Evolutionary conservation across 2,113 vertebrate genomes (phyloP), one percentile per base, ranked within the genome.

Genomic region (Cyphomyrus discorhynchus): DNA sequence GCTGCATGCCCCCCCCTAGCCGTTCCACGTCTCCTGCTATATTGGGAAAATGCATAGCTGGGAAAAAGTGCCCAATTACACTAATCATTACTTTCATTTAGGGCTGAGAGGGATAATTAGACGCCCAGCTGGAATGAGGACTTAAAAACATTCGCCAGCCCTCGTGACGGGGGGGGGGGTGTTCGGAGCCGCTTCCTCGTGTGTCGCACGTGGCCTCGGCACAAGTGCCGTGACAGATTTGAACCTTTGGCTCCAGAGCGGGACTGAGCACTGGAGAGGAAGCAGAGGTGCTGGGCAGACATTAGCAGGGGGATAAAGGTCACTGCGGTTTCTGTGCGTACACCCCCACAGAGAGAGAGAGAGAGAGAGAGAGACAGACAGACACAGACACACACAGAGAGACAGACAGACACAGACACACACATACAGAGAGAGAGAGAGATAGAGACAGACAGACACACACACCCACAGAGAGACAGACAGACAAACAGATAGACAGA

Each of bases 301-400:
- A 62, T 89, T 50, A 85, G 53, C 52, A 35, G 49, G 50, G 49
- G 27, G 46, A 45, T 50, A n/a, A 74, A 17, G 24, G 13, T 88
- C 24, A 77, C 19, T 49, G 47, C 7, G 1, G 45, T 24, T 42
- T 88, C 35, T 39, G 11, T 88, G 47, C 56, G 53, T 39, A 35
- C 91, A 58, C 87, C 74, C 80, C 46, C 88, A 90, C 24, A 49
- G 24, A 91, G 62, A 89, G 86, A 86, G 77, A 88, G 56, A 89
- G 62, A 88, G 56, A 89, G 62, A 90, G 50, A 49, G 1, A 47
- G 0, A 8, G 8, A 58, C 62, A 77, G 17, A 90, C 77, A 47
- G 27, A 87, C 70, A 21, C 90, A 19, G 3, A 17, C 50, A 39
- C 39, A 1, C 50, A 7, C 10, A 50, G 10, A 52, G 9, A 10